These are phyloP conservation scores for Euglossa dilemma DNA, from an alignment of 1,140 invertebrate species.

Conservation along the genomic window DNA sequence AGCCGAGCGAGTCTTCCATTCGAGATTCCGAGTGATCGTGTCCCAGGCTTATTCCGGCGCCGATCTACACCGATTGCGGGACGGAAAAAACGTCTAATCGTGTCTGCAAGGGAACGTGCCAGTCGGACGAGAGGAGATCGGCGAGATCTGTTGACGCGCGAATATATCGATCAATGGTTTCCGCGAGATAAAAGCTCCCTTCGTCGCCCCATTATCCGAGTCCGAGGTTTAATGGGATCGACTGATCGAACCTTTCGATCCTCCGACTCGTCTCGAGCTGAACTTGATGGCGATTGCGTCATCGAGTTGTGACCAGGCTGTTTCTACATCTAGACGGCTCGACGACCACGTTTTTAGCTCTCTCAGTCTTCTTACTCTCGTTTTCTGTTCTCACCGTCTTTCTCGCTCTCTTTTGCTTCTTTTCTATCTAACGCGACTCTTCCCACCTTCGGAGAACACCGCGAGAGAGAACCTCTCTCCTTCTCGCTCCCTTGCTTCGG, in stretches of 20 bases:
- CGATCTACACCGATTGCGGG: conserved; percentile 13
- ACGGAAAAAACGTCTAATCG: conserved; percentile 15
- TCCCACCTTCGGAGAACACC: background rate
- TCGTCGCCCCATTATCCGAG: conserved; percentile 51
- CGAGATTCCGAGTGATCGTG: background rate
- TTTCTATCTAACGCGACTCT: background rate
- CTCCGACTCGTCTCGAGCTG: conserved; percentile 57
- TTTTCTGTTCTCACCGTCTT: conserved; percentile 16
- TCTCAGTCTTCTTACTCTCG: conserved; percentile 37
- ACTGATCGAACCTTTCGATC: conserved; percentile 55
- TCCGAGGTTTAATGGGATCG: conserved; percentile 66
- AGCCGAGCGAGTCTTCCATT: background rate
- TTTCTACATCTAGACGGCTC: conserved; percentile 53
- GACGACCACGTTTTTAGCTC: conserved; percentile 34
- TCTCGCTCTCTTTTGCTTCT: background rate
- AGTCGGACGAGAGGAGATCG: conserved; percentile 2
- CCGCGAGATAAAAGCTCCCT: conserved; percentile 27
- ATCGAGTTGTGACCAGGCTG: conserved; percentile 56
- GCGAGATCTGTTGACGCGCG: conserved; percentile 20
- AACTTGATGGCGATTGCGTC: conserved; percentile 70
- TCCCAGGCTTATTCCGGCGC: background rate
- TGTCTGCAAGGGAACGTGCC: no score
- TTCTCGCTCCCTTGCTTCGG: conserved; percentile 15
- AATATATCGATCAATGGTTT: conserved; percentile 57
- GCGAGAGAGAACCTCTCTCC: no score